Conservation (phyloP, 2,113 vertebrate species). For the Apteryx mantelli region DNA sequence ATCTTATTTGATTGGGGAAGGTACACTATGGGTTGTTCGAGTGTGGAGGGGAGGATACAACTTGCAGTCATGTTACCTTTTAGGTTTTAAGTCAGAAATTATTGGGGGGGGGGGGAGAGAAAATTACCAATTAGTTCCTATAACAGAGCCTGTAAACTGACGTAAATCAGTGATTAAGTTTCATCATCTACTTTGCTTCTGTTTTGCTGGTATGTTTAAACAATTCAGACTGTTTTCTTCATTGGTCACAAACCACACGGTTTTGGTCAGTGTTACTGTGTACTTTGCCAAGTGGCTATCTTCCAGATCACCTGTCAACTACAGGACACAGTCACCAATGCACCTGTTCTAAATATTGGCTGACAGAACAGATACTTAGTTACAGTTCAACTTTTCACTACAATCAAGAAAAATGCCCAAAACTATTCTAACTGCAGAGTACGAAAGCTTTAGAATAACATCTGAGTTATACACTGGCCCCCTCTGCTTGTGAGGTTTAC, state of each 20-base stretch:
- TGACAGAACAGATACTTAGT: neutral
- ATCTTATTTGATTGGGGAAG: neutral
- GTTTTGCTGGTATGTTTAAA: neutral
- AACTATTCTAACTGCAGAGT: neutral
- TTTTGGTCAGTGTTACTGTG: neutral
- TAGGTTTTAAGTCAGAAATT: neutral
- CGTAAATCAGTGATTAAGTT: neutral
- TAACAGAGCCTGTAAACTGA: neutral
- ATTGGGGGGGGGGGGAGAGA: fast-evolving
- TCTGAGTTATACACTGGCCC: neutral
- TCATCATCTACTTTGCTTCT: neutral
- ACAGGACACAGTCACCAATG: neutral
- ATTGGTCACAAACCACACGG: neutral
- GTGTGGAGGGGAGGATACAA: neutral
- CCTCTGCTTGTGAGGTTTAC: neutral
- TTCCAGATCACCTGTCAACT: neutral
- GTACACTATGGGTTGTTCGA: neutral
- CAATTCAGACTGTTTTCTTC: neutral
- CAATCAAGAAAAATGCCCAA: neutral
- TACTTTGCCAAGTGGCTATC: neutral
- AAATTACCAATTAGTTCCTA: neutral
- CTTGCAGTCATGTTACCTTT: neutral
- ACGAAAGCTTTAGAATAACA: neutral
- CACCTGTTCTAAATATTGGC: neutral
- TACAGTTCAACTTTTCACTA: neutral